Percentiles rank a stretch among this genome's conserved stretches.
phyloP scores from a whole-genome alignment of 1,140 invertebrate species.

The Alviniconcha marisindica region DNA sequence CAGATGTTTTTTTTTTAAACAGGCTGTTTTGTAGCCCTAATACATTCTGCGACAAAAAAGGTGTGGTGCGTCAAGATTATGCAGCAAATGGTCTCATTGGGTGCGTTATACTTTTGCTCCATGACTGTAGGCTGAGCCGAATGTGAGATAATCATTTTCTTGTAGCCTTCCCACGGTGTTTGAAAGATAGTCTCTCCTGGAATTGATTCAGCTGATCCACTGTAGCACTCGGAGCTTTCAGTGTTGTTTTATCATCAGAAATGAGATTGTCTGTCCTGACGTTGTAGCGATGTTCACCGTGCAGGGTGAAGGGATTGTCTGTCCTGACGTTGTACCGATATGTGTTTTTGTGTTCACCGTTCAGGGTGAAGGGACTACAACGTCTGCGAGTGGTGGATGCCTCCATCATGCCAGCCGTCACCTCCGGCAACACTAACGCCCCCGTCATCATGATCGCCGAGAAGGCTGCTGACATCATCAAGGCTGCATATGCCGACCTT shows the following conservation, averaged over 20 bases:
- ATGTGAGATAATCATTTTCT: too few relatives aligned
- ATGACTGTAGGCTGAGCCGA: too few relatives aligned
- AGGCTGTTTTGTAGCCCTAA: neutral
- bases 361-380: slow-evolving; percentile 73
- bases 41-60: neutral
- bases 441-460: slow-evolving; percentile 79
- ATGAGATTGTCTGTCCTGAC: too few relatives aligned
- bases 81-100: neutral
- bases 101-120: too few relatives aligned
- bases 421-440: slow-evolving; percentile 79
- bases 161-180: too few relatives aligned
- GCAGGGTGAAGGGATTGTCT: slow-evolving; percentile 56
- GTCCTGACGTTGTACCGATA: slow-evolving; percentile 47
- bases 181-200: too few relatives aligned
- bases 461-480: slow-evolving; percentile 78
- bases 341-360: neutral
- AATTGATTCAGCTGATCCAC: too few relatives aligned
- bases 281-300: too few relatives aligned
- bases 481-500: neutral
- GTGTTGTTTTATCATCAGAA: too few relatives aligned
- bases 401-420: slow-evolving; percentile 79
- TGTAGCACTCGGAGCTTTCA: too few relatives aligned
- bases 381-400: slow-evolving; percentile 78
- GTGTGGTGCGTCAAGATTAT: neutral
- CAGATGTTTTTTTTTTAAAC: neutral